Evolutionary conservation across 2,797 vertebrate species (phyloP).

Genomic region (Melanogrammus aeglefinus): DNA sequence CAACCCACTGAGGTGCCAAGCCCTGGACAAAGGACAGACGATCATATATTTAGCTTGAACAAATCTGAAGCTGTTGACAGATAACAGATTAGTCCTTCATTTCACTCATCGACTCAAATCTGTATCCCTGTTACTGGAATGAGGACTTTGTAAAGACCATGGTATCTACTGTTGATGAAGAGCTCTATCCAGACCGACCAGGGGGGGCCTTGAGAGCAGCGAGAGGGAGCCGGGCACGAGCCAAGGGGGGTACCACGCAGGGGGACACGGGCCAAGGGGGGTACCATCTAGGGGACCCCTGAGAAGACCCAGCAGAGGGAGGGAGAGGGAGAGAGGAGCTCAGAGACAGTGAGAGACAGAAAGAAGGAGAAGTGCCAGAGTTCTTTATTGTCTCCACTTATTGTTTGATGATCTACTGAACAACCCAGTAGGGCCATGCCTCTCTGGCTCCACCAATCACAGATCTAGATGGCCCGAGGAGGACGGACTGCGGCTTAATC

Average conservation of each 20-base stretch:
- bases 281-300: neutral
- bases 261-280: neutral
- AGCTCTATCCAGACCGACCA: neutral
- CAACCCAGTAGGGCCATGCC: slow-evolving; percentile 16
- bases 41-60: neutral
- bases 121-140: neutral
- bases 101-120: neutral
- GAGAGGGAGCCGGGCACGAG: neutral
- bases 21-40: no score
- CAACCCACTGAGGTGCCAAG: no score
- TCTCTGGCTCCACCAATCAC: slow-evolving; percentile 1
- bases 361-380: slow-evolving; percentile 7
- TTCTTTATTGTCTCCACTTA: slow-evolving; percentile 7
- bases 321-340: neutral
- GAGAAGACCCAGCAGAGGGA: neutral
- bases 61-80: neutral
- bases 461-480: slow-evolving; percentile 27
- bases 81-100: neutral
- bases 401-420: slow-evolving; percentile 23
- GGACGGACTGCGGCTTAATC: slow-evolving; percentile 9
- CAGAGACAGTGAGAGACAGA: slow-evolving; percentile 1
- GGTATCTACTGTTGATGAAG: neutral
- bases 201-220: neutral
- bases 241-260: no score
- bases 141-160: neutral